Conservation (phyloP, 2,113 vertebrate genomes). For the Takifugu bimaculatus region DNA sequence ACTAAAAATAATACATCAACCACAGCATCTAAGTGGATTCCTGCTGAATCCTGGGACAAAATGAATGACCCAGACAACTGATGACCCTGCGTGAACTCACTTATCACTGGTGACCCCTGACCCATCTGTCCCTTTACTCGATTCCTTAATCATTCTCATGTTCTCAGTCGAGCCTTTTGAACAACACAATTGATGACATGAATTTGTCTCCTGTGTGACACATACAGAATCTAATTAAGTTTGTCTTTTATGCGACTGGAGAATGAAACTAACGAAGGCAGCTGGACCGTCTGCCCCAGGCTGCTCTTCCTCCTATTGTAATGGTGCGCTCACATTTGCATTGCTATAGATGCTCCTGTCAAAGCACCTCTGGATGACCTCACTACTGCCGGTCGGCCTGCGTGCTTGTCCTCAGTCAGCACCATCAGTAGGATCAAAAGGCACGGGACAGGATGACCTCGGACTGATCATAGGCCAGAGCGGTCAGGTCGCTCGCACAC, state of each 20-base stretch:
- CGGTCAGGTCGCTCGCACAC: constrained; percentile 57
- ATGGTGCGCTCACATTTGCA: constrained; percentile 67
- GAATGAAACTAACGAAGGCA: constrained; percentile 61
- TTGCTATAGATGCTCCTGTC: constrained; percentile 60
- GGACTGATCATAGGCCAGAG: constrained; percentile 58
- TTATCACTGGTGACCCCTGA: constrained; percentile 61
- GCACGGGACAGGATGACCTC: constrained; percentile 29
- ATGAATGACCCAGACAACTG: constrained; percentile 61
- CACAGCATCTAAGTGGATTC: constrained; percentile 43
- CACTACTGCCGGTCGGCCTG: constrained; percentile 33
- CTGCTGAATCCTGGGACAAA: constrained; percentile 31
- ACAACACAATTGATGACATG: constrained; percentile 50
- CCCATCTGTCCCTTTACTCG: constrained; percentile 51
- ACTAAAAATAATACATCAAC: constrained; percentile 48
- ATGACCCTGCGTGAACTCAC: constrained; percentile 56
- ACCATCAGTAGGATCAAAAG: constrained; percentile 53
- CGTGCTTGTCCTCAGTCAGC: constrained; percentile 46
- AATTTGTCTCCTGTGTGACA: constrained; percentile 64
- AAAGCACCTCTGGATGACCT: constrained; percentile 56
- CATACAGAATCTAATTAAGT: constrained; percentile 49
- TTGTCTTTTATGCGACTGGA: constrained; percentile 53
- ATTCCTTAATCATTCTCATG: constrained; percentile 61
- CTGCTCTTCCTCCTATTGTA: constrained; percentile 55
- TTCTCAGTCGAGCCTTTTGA: constrained; percentile 45
- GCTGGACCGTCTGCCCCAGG: constrained; percentile 59